Percentiles rank a stretch among this genome's conserved stretches.
Evolutionary conservation across 1,140 invertebrate species (phyloP).

Genomic region (Brachionus calyciflorus): DNA sequence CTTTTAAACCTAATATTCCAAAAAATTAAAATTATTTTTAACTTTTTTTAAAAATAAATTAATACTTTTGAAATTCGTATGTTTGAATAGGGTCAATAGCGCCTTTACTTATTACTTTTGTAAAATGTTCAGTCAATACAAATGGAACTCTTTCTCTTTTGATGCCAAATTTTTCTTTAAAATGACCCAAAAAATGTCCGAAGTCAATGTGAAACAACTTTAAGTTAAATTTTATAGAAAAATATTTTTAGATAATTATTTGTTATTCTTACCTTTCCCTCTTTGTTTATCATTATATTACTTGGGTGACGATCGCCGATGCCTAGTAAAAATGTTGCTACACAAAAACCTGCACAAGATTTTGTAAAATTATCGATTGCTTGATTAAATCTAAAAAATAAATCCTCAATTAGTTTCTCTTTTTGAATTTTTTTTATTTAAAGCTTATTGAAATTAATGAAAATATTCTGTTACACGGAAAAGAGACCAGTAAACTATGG

Average conservation of each 20-base stretch:
- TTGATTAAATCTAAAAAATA: slow-evolving; percentile 74
- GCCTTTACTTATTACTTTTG: slow-evolving; percentile 74
- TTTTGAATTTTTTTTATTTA: no score
- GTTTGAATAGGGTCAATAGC: slow-evolving; percentile 8
- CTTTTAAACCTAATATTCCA: slow-evolving; percentile 81
- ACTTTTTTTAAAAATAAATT: slow-evolving; percentile 51
- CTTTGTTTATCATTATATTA: slow-evolving; percentile 97
- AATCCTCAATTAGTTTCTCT: no score
- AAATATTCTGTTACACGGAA: no score
- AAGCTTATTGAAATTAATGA: no score
- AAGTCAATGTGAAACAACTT: slow-evolving; percentile 98
- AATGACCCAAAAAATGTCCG: slow-evolving; percentile 98
- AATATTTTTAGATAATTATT: no score
- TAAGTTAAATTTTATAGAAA: no score
- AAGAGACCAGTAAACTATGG: no score
- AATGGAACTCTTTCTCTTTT: slow-evolving; percentile 93
- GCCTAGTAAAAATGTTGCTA: slow-evolving; percentile 95
- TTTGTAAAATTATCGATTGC: slow-evolving; percentile 92
- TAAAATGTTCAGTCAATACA: slow-evolving; percentile 95
- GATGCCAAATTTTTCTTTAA: slow-evolving; percentile 98
- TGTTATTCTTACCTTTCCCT: slow-evolving; percentile 68
- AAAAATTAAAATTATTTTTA: no score
- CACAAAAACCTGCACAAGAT: slow-evolving; percentile 96
- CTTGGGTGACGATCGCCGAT: slow-evolving; percentile 96
- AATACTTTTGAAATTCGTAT: neutral